phyloP scores from a whole-genome alignment of 2,113 vertebrate species.

The Myotis davidii region DNA sequence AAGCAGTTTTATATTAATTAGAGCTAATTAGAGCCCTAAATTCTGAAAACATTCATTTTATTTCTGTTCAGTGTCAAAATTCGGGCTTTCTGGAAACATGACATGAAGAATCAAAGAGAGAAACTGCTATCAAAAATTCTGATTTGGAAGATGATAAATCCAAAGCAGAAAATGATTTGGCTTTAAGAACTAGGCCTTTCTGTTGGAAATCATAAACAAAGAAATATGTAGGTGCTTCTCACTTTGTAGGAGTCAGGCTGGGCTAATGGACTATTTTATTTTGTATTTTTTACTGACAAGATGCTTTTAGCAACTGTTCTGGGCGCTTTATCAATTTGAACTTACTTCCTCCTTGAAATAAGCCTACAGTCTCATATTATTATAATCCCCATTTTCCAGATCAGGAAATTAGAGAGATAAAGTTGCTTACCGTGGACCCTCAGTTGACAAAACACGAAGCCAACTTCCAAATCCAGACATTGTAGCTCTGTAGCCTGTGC shows the following conservation, averaged over 20 bases:
- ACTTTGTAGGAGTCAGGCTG: not conserved
- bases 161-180: constrained; percentile 8
- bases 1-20: constrained; percentile 1
- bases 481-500: not conserved
- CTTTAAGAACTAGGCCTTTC: not conserved
- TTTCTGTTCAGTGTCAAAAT: not conserved
- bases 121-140: not conserved
- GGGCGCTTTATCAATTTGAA: not conserved
- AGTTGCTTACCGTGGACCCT: not conserved
- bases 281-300: not conserved
- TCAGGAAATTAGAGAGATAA: not conserved
- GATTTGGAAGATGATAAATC: not conserved
- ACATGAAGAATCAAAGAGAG: not conserved
- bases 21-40: not conserved
- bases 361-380: not conserved
- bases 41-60: not conserved
- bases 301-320: not conserved
- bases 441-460: not conserved
- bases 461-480: not conserved
- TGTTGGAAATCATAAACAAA: constrained; percentile 31
- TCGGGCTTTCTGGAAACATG: not conserved
- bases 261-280: not conserved
- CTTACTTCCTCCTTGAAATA: not conserved
- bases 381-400: not conserved
- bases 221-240: not conserved